Percentiles rank a stretch among this genome's conserved stretches.
Conservation (phyloP, 2,113 vertebrate species). For the Anguilla rostrata region DNA sequence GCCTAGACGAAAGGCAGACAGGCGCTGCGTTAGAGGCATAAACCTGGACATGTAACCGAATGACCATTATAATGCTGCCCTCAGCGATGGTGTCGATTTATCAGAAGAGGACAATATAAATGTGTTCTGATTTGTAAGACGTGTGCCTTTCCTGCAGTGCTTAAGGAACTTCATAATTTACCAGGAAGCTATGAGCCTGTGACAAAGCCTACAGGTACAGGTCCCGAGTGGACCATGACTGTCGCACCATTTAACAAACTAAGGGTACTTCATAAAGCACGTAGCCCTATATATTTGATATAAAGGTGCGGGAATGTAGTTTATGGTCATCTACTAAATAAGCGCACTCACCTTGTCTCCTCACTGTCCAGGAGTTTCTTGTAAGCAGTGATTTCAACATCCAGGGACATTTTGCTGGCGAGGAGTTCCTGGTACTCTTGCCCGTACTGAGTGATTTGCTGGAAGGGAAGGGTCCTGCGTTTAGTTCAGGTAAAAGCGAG, state of each 20-base stretch:
- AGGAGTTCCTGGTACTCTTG: slow-evolving; percentile 62
- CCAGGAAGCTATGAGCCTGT: too few species aligned
- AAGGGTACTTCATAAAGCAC: neutral
- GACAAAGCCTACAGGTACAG: too few species aligned
- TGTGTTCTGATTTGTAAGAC: neutral
- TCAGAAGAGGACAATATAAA: neutral
- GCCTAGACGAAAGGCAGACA: slow-evolving; percentile 33
- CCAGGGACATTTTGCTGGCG: slow-evolving; percentile 57
- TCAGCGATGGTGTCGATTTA: too few species aligned
- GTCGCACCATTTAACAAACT: neutral
- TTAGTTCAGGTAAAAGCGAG: neutral
- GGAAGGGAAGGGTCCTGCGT: slow-evolving; percentile 47
- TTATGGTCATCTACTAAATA: neutral
- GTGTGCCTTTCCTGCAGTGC: neutral
- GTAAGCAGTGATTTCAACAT: slow-evolving; percentile 57
- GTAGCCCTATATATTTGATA: too few species aligned
- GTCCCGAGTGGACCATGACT: neutral
- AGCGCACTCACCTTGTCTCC: slow-evolving; percentile 40
- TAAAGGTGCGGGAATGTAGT: neutral
- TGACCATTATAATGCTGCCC: neutral
- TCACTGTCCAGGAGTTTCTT: slow-evolving; percentile 54
- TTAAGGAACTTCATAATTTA: neutral
- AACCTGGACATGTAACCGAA: neutral
- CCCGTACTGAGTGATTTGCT: slow-evolving; percentile 69
- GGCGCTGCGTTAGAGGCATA: neutral